These are phyloP conservation scores for Cantharis flavilabris DNA, from an alignment of 2,888 invertebrate species.

Conservation along the genomic window DNA sequence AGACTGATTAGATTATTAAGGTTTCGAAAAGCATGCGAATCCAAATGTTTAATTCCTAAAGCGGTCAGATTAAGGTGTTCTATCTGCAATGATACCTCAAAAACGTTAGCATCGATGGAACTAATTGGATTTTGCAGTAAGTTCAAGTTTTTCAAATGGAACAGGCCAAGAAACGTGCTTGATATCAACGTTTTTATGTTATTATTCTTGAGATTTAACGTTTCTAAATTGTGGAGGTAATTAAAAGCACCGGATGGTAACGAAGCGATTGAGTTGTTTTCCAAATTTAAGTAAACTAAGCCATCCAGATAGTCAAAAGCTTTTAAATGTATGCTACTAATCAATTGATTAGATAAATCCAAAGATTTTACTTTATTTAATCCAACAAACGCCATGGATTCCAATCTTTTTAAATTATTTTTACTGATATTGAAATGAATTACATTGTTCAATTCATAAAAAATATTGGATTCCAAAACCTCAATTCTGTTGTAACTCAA, in stretches of 20 bases:
- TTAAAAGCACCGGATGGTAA: constrained; percentile 24
- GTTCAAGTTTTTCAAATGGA: constrained; percentile 30
- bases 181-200: background rate
- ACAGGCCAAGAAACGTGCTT: constrained; percentile 7
- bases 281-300: constrained; percentile 46
- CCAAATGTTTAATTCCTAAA: background rate
- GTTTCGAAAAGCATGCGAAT: background rate
- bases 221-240: constrained; percentile 31
- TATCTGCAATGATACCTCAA: background rate
- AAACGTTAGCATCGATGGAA: background rate
- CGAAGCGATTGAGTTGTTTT: constrained; percentile 21
- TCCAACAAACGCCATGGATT: constrained; percentile 50
- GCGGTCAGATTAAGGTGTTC: background rate
- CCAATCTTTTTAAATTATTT: constrained; percentile 41
- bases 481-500: background rate
- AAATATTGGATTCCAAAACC: background rate
- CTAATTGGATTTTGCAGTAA: constrained; percentile 23
- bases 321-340: constrained; percentile 41
- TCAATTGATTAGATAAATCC: constrained; percentile 45
- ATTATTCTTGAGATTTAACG: constrained; percentile 47
- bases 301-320: constrained; percentile 43
- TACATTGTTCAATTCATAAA: constrained; percentile 3
- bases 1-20: background rate
- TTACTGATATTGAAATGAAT: background rate
- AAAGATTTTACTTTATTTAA: constrained; percentile 47